Percentiles rank a stretch among this genome's conserved stretches.
Evolutionary conservation across 2,113 vertebrate genomes (phyloP).

Genomic region (Ginglymostoma cirratum): DNA sequence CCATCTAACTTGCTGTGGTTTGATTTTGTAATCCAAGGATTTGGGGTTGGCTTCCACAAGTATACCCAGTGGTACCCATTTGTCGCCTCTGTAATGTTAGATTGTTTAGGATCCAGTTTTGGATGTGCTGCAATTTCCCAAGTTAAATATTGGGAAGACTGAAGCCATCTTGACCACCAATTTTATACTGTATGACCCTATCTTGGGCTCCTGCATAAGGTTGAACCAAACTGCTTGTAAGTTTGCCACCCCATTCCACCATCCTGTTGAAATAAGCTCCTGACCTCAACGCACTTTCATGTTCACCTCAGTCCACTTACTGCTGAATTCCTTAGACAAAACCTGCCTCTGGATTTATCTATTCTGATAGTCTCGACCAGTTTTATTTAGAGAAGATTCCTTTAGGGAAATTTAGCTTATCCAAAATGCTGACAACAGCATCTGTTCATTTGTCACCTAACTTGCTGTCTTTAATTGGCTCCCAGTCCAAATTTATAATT

Average conservation of each 20-base stretch:
- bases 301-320: background rate
- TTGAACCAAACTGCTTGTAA: background rate
- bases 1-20: background rate
- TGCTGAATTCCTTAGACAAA: background rate
- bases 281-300: background rate
- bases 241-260: background rate
- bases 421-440: background rate
- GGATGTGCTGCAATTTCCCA: background rate
- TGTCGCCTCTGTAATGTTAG: background rate
- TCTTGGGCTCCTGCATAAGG: background rate
- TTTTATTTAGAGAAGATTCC: too few species aligned
- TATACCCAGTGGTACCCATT: background rate
- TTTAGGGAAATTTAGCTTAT: background rate
- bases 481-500: background rate
- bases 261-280: background rate
- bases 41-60: background rate
- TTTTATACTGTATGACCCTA: background rate
- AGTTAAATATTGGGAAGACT: background rate
- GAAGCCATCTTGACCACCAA: background rate
- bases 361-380: background rate
- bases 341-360: background rate
- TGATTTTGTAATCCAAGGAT: background rate
- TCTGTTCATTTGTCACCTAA: background rate
- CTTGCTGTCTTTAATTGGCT: background rate
- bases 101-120: background rate